Percentiles rank a stretch among this genome's conserved stretches.
These are phyloP conservation scores for Strix occidentalis DNA, from an alignment of 2,797 vertebrate species.

Conservation along the genomic window DNA sequence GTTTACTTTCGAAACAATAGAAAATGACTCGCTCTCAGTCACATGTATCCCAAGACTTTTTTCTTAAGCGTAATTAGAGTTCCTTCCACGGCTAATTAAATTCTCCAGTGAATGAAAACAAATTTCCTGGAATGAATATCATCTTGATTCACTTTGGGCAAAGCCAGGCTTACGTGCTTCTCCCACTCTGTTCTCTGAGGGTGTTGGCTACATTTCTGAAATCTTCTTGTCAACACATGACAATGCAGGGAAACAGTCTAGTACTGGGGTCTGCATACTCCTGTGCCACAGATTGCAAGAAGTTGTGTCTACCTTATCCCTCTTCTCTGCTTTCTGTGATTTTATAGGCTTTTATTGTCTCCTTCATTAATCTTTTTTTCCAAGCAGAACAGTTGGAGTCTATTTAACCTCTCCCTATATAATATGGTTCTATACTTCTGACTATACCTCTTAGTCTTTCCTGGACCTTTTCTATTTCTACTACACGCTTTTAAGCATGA, in stretches of 20 bases:
- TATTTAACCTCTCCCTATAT: background rate
- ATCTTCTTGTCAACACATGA: constrained; percentile 6
- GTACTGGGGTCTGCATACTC: background rate
- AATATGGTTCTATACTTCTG: background rate
- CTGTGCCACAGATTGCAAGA: background rate
- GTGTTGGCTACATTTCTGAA: background rate
- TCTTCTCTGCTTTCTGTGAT: background rate
- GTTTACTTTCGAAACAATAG: constrained; percentile 55
- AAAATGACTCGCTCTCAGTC: constrained; percentile 24
- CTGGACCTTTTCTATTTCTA: background rate
- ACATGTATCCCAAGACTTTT: background rate
- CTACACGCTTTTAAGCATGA: background rate
- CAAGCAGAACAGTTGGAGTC: background rate
- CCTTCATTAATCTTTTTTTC: background rate
- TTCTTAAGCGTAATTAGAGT: constrained; percentile 27
- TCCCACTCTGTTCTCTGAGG: background rate
- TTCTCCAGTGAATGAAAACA: constrained; percentile 55
- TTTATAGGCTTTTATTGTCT: background rate
- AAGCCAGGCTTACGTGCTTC: background rate
- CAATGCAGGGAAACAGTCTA: background rate
- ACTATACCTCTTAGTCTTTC: background rate
- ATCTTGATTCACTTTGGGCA: constrained; percentile 25
- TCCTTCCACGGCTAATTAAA: constrained; percentile 65
- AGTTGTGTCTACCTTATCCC: background rate
- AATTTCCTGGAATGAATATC: constrained; percentile 55